Base-by-base conservation (phyloP, 2,113 vertebrate species). In the Pollachius pollachius region DNA sequence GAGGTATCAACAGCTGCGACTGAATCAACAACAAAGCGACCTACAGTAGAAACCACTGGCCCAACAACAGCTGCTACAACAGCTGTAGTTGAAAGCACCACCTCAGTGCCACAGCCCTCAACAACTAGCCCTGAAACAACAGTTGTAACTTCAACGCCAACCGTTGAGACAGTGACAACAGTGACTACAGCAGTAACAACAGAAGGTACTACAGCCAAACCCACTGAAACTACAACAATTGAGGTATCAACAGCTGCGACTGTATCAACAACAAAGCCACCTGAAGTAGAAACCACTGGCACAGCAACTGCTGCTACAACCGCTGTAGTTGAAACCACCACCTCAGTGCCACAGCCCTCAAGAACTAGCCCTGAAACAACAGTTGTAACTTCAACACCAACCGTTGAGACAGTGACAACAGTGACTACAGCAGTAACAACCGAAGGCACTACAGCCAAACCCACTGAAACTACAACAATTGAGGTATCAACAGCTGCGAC, bases 301-400 rank as follows among this genome's bases (percentile, higher is more conserved):
- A 30, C 48, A 16, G 15, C 23, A 2, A 62, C 65, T 19, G 30
- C 56, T 34, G 11, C 16, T 0, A 78, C 30, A 23, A 69, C 1
- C 0, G 15, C 8, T 15, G 30, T 1, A 0, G 73, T 25, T 12
- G 16, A 30, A 0, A 0, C 0, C 0, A 0, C 17, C 0, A 0
- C 61, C 12, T 23, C 61, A 15, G 27, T 27, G 15, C 21, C 25
- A 3, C 5, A 13, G 23, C 18, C 61, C 11, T 15, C 61, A 15
- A 27, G 23, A 0, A 1, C 52, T 13, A 52, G 52, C 52, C 2
- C 52, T 52, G 58, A 21, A 60, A 60, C 19, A 60, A 52, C 52
- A 52, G 52, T 52, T 52, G 52, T 52, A 6, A 52, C 52, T 13
- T 52, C 52, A 1, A 52, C 2, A 15, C 6, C 52, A 1, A 13